Base-by-base conservation (phyloP, 2,797 vertebrate species). In the Falco rusticolus region DNA sequence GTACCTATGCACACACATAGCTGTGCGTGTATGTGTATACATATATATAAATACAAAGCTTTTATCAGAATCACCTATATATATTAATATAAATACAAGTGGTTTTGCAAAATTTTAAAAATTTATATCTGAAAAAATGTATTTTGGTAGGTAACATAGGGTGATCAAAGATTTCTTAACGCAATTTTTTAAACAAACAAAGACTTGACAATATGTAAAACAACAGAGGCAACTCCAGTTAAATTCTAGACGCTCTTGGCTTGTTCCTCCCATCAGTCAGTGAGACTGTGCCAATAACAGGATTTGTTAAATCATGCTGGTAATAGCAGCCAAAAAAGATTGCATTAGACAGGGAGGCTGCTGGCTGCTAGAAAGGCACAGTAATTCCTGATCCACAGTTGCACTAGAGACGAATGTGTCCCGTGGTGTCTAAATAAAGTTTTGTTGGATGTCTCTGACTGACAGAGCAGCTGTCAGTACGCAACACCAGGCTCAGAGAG, bases 401-500 rank as follows among this genome's bases (percentile, higher is more conserved):
- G 61, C 66, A 68, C 51, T 68, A 69, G 68, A 85, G 89, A 86
- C 53, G 89, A 96, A 84, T 78, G 79, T 78, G 75, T 75, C 13
- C 79, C 59, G 60, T 0, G 0, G 33, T 8, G 3, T 60, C 87
- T 89, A 89, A 89, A 92, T 92, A 72, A 89, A 86, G 45, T 92
- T 96, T 85, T 86, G 56, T 94, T 3, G 6, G 28, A 34, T 54
- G 20, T 81, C 39, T 86, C 16, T 95, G 95, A 87, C 37, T 77
- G 90, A 51, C 89, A 74, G 64, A 84, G 84, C 96, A 96, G 94
- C 91, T 97, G 96, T 66, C 63, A 37, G 59, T 41, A 17, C 0
- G 0, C 37, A 56, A 5, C 60, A 57, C 51, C 41, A 75, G 59
- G 45, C 50, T 28, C 63, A 77, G 74, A 83, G 57, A 90, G 91